Evolutionary conservation across 2,113 vertebrate genomes (phyloP).

Genomic region (Casuarius casuarius): DNA sequence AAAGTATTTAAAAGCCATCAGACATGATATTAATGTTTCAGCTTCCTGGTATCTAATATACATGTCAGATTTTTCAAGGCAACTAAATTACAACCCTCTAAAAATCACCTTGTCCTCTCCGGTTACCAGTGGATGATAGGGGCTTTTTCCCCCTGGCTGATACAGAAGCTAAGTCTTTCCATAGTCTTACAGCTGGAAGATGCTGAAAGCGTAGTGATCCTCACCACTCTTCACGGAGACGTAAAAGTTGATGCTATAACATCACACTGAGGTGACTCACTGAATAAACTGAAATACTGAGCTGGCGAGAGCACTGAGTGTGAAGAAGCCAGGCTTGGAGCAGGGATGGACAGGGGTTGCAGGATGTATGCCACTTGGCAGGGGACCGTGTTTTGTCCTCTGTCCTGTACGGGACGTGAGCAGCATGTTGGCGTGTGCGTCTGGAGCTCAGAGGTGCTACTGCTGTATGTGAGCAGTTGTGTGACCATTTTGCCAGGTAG

Average conservation of each 20-base stretch:
- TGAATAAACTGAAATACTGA: neutral
- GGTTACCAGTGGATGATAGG: neutral
- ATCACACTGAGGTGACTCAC: neutral
- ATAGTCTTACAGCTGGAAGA: neutral
- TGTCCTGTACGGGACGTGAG: neutral
- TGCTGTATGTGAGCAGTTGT: accelerated
- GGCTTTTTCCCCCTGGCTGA: neutral
- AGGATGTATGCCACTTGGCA: accelerated
- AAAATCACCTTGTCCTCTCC: neutral
- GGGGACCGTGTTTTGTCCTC: neutral
- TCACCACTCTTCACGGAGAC: neutral
- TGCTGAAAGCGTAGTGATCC: neutral
- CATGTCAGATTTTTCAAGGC: neutral
- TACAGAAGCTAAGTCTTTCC: neutral
- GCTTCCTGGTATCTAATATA: neutral
- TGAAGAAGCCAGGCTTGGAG: neutral
- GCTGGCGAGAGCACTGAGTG: neutral
- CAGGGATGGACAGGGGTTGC: neutral
- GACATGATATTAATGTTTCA: neutral
- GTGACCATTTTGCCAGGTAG: neutral
- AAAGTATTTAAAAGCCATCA: neutral
- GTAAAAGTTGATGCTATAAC: neutral
- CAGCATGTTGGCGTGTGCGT: accelerated
- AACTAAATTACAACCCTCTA: neutral
- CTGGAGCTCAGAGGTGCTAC: neutral